Percentiles rank a stretch among this genome's conserved stretches.
These are phyloP conservation scores for Genyomyrus donnyi DNA, from an alignment of 2,113 vertebrate species.

Conservation along the genomic window DNA sequence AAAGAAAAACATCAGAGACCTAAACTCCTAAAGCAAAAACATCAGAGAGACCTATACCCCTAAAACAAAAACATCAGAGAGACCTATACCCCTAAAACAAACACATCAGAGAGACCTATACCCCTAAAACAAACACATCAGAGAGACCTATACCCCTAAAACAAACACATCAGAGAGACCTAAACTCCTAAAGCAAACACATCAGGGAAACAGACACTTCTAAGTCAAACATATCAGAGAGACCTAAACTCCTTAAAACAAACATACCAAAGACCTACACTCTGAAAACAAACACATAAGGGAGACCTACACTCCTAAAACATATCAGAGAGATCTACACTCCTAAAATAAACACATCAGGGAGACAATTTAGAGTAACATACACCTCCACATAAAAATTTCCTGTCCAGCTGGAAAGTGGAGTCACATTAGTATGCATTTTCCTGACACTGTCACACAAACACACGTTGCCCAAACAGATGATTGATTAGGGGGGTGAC, in stretches of 20 bases:
- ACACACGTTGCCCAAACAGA: neutral
- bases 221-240: neutral
- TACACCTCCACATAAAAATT: neutral
- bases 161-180: neutral
- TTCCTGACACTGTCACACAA: neutral
- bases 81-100: neutral
- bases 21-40: neutral
- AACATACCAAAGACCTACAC: neutral
- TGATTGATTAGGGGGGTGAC: neutral
- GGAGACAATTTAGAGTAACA: neutral
- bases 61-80: neutral
- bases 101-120: neutral
- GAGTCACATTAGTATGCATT: neutral
- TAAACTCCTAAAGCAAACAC: neutral
- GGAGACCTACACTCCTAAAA: neutral
- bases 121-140: neutral
- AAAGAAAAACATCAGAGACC: neutral
- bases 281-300: neutral
- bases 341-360: neutral
- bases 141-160: neutral
- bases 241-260: neutral
- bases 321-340: neutral
- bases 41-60: neutral
- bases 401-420: neutral
- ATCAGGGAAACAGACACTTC: neutral